phyloP scores from a whole-genome alignment of 1,140 invertebrate genomes.

The Latrodectus geometricus region DNA sequence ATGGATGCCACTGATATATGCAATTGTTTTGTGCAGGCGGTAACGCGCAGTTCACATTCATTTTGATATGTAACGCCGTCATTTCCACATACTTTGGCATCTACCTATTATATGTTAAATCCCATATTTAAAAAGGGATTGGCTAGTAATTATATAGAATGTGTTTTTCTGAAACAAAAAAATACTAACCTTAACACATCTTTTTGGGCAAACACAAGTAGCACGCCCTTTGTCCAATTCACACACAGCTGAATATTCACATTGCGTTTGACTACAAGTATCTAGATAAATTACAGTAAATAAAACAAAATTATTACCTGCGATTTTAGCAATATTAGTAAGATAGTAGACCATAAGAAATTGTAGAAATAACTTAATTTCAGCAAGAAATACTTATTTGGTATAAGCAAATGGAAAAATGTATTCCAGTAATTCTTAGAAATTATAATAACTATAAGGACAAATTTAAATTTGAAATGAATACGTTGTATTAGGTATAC shows the following conservation, averaged over 20 bases:
- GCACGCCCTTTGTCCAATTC: constrained; percentile 81
- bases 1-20: constrained; percentile 80
- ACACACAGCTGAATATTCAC: constrained; percentile 85
- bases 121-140: not conserved
- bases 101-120: constrained; percentile 21
- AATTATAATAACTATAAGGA: too few species aligned
- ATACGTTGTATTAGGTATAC: too few species aligned
- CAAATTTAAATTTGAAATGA: too few species aligned
- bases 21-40: constrained; percentile 80
- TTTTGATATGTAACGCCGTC: constrained; percentile 85
- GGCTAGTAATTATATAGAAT: not conserved
- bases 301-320: too few species aligned
- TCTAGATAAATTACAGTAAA: constrained; percentile 73
- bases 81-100: constrained; percentile 79
- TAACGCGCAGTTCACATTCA: constrained; percentile 86
- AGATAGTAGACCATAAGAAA: too few species aligned
- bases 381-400: too few species aligned
- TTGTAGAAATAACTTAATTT: too few species aligned
- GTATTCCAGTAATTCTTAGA: too few species aligned
- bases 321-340: too few species aligned
- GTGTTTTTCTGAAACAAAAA: not conserved
- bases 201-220: constrained; percentile 82
- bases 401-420: too few species aligned
- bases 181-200: constrained; percentile 77
- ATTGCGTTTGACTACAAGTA: constrained; percentile 88